phyloP scores from a whole-genome alignment of 2,113 vertebrate genomes.

The Oryzias curvinotus region DNA sequence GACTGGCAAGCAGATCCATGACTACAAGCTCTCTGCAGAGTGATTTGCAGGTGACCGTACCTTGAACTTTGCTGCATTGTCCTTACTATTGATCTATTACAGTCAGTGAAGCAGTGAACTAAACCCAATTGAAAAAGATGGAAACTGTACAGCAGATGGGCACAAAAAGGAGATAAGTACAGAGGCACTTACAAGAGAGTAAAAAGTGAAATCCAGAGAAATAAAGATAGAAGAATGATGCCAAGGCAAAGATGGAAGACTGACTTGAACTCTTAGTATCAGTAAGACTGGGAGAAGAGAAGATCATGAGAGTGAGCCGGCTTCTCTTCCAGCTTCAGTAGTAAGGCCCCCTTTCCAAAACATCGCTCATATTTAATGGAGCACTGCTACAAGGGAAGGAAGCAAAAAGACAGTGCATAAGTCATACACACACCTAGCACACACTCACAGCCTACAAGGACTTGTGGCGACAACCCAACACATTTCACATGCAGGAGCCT shows the following conservation, averaged over 20 bases:
- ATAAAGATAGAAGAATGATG: constrained; percentile 43
- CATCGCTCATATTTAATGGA: constrained; percentile 78
- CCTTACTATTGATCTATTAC: constrained; percentile 39
- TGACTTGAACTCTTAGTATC: constrained; percentile 64
- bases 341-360: constrained; percentile 72
- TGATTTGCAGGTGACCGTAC: constrained; percentile 52
- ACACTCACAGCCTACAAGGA: constrained; percentile 14
- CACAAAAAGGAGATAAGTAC: constrained; percentile 15
- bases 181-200: not conserved
- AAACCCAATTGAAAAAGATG: constrained; percentile 33
- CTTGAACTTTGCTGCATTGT: constrained; percentile 58
- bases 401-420: constrained; percentile 41
- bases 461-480: constrained; percentile 27
- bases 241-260: constrained; percentile 38
- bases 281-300: constrained; percentile 63
- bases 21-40: constrained; percentile 9
- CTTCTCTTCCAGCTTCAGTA: constrained; percentile 67
- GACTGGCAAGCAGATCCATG: constrained; percentile 20
- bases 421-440: constrained; percentile 13
- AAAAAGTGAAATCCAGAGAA: constrained; percentile 30
- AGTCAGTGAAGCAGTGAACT: constrained; percentile 37
- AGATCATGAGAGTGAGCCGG: constrained; percentile 65
- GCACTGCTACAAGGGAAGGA: constrained; percentile 56
- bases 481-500: constrained; percentile 35
- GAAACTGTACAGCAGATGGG: constrained; percentile 39